Percentiles rank a stretch among this genome's conserved stretches.
These are phyloP conservation scores for Emys orbicularis DNA, from an alignment of 2,797 vertebrate species.

Conservation along the genomic window DNA sequence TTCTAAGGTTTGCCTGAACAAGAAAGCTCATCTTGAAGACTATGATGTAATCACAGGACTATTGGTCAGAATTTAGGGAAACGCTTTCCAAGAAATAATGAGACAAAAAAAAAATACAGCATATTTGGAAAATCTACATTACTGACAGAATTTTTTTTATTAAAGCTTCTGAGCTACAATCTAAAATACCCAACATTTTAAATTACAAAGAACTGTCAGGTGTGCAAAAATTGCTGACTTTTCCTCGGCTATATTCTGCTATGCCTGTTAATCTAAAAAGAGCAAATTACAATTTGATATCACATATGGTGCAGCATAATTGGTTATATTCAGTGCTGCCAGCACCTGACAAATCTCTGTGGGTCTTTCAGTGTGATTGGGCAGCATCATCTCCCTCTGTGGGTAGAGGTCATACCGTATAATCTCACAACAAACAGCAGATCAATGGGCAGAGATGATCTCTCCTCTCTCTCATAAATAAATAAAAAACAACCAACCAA, in stretches of 20 bases:
- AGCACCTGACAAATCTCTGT: fast-evolving
- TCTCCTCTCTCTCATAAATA: background rate
- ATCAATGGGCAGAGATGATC: background rate
- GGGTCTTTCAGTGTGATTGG: background rate
- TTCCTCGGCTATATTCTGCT: fast-evolving
- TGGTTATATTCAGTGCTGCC: background rate
- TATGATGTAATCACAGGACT: background rate
- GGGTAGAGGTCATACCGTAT: fast-evolving
- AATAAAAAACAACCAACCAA: background rate
- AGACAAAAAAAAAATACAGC: background rate
- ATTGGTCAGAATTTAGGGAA: background rate
- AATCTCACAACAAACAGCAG: background rate
- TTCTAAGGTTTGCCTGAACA: background rate
- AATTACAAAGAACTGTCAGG: background rate
- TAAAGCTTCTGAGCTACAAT: background rate
- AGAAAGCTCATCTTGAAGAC: background rate
- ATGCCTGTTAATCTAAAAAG: background rate
- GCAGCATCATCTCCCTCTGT: fast-evolving
- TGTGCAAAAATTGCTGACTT: background rate
- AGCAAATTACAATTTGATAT: background rate
- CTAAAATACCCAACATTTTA: background rate
- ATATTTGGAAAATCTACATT: background rate
- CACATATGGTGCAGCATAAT: background rate
- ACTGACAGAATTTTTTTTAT: background rate
- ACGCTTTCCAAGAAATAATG: background rate